phyloP scores from a whole-genome alignment of 2,113 vertebrate genomes.

The Nanorana parkeri region DNA sequence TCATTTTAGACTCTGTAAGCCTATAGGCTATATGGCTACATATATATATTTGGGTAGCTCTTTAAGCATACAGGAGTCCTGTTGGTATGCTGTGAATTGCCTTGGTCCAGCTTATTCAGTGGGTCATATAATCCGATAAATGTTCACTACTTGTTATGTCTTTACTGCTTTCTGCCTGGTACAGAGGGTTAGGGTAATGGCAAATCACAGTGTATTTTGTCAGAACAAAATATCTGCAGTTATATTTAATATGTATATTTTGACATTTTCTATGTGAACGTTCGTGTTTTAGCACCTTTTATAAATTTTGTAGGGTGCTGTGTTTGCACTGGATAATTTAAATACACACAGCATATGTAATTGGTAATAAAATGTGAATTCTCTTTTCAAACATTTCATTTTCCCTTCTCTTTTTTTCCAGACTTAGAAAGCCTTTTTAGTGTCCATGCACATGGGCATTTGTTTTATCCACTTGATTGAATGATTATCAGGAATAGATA shows the following conservation, averaged over 20 bases:
- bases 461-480: no score
- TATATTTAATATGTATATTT: conserved; percentile 71
- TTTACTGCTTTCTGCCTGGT: neutral
- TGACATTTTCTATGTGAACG: conserved; percentile 60
- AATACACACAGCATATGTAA: conserved; percentile 56
- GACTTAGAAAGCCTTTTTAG: neutral
- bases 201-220: conserved; percentile 11
- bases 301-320: conserved; percentile 63
- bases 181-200: neutral
- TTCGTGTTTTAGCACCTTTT: conserved; percentile 69
- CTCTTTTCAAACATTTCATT: conserved; percentile 1
- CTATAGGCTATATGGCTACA: neutral
- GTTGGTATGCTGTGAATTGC: neutral
- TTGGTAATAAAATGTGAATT: conserved; percentile 66
- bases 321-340: conserved; percentile 72
- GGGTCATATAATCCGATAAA: neutral
- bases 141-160: neutral
- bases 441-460: neutral
- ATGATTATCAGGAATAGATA: no score
- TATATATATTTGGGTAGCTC: conserved; percentile 4
- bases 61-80: neutral
- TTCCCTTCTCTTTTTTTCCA: neutral
- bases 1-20: neutral
- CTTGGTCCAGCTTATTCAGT: neutral
- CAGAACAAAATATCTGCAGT: conserved; percentile 46